Conservation (phyloP, 2,797 vertebrate species). For the Cichlasoma orientale region DNA sequence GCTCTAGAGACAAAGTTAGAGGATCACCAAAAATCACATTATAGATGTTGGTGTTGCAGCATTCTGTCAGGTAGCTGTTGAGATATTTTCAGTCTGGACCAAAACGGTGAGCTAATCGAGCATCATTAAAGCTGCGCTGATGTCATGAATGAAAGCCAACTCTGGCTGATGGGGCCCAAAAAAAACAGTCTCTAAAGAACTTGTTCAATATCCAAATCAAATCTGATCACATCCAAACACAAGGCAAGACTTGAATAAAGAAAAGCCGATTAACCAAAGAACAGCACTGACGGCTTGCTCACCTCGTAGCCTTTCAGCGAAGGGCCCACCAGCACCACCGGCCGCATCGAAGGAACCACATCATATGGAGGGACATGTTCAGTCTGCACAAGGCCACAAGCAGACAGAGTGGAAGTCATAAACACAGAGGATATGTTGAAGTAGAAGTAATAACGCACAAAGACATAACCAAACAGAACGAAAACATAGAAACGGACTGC, state of each 20-base stretch:
- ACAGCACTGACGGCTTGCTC: slow-evolving; percentile 19
- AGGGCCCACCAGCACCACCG: slow-evolving; percentile 94
- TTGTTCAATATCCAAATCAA: neutral
- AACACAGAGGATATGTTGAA: neutral
- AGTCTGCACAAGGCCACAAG: slow-evolving; percentile 77
- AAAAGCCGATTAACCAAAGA: neutral
- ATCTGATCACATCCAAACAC: neutral
- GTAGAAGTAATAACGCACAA: neutral
- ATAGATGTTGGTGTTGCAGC: neutral
- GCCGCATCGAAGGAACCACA: slow-evolving; percentile 96
- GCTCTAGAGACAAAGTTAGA: rapidly evolving
- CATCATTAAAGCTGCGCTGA: no score
- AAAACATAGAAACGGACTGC: neutral
- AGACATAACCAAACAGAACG: neutral
- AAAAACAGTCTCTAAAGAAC: neutral
- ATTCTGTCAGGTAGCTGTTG: neutral
- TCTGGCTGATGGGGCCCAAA: no score
- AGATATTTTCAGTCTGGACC: neutral
- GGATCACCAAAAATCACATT: neutral
- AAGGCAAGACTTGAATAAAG: neutral
- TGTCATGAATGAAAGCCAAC: no score
- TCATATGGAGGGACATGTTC: slow-evolving; percentile 94
- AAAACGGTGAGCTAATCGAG: neutral
- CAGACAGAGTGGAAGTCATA: neutral
- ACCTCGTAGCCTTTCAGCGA: slow-evolving; percentile 98